Base-by-base conservation (phyloP, 30 jellyfish, hydroid and myxozoan genomes). In the Aurelia aurita region DNA sequence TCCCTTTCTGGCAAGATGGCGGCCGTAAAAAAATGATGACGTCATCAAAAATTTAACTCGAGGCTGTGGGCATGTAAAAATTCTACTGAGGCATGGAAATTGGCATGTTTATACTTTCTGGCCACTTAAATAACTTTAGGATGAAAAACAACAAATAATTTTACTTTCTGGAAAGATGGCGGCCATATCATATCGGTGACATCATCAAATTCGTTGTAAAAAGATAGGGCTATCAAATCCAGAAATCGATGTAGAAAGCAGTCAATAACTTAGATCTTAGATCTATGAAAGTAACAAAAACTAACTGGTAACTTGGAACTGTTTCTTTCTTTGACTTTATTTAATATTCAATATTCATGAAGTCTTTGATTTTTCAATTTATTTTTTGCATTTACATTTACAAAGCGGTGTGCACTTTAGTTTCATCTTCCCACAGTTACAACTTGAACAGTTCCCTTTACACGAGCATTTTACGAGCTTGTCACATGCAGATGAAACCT, bases 1-100 rank as follows among this genome's bases (percentile, higher is more conserved):
- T n/a, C n/a, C n/a, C 49, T 65, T 53, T 65, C 77, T 65, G 77
- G 77, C 47, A 65, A 65, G 77, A 65, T 65, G 77, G 49, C 77
- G 77, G 59, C 59, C 16, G 10, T 16, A 9, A 59, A 59, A 20
- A 65, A 65, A 11, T 65, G 54, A 65, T 65, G 77, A 65, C 34
- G 49, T 11, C 53, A 65, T 65, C 49, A 65, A 65, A 19, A 65
- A 47, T 16, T 47, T 16, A 47, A 47, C 16, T 47, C 59, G 16
- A 47, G 59, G 59, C 59, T 47, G 59, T 47, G 59, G 59, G 10
- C 59, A 47, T 47, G 59, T 16, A 47, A 47, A 47, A 47, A 10
- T 47, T 47, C 16, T 47, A 47, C 59, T 8, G 59, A 47, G 16
- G 16, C 10, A 47, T 47, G 59, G 59, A 47, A 47, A 47, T 47